Conservation (phyloP, 2,888 invertebrate genomes). For the Eupithecia vulgata region DNA sequence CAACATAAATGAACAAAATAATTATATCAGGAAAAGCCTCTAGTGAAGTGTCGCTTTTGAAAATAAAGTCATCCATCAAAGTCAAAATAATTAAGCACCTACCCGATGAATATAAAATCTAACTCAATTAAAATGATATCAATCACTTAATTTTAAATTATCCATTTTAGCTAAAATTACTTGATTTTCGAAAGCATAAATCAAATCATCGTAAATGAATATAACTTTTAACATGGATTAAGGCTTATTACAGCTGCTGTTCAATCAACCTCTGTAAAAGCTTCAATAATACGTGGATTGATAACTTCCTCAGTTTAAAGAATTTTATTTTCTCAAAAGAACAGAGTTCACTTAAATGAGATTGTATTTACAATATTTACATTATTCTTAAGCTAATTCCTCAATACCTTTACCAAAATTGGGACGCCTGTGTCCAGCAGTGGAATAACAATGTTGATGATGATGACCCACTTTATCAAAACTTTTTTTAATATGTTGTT, state of each 20-base stretch:
- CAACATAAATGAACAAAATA: not conserved
- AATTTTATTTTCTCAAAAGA: too few relatives aligned
- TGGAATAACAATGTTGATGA: too few relatives aligned
- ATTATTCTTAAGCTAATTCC: too few relatives aligned
- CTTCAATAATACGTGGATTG: not conserved
- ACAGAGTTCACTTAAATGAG: too few relatives aligned
- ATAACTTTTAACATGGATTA: not conserved
- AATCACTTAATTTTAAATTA: constrained; percentile 34
- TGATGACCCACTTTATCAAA: too few relatives aligned
- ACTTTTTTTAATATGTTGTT: too few relatives aligned
- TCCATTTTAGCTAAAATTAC: constrained; percentile 12
- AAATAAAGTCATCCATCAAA: constrained; percentile 29
- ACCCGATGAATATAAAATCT: constrained; percentile 27
- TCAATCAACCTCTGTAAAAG: not conserved
- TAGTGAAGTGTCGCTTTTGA: not conserved
- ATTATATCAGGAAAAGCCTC: not conserved
- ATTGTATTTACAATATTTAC: too few relatives aligned
- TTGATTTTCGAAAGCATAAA: not conserved
- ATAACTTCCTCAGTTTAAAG: too few relatives aligned
- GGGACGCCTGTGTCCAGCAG: too few relatives aligned
- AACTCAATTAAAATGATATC: constrained; percentile 33
- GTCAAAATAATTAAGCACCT: constrained; percentile 29
- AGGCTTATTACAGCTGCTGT: not conserved
- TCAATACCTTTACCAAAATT: too few relatives aligned
- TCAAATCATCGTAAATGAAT: not conserved